Evolutionary conservation across 2,113 vertebrate genomes (phyloP).

Genomic region (Psittacula cyanocephala): DNA sequence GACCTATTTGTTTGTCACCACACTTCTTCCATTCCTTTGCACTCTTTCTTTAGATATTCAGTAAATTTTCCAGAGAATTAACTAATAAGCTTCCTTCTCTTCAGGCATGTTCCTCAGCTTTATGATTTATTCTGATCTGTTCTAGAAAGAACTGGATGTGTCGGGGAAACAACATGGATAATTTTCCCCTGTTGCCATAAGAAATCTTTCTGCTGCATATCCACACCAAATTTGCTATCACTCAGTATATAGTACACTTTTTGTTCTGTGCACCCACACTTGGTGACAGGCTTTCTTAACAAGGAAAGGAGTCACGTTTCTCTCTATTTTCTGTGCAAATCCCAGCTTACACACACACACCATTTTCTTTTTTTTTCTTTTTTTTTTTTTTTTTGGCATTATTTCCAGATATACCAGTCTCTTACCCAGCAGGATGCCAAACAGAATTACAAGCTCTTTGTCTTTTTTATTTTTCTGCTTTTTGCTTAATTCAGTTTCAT

Average conservation of each 20-base stretch:
- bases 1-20: not conserved
- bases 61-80: not conserved
- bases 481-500: not conserved
- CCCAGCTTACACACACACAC: rapidly evolving
- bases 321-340: not conserved
- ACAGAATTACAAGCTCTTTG: not conserved
- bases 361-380: not conserved
- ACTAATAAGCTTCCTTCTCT: not conserved
- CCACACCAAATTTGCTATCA: not conserved
- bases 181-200: not conserved
- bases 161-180: not conserved
- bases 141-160: not conserved
- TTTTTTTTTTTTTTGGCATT: not conserved
- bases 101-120: not conserved
- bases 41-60: not conserved
- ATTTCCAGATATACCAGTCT: not conserved
- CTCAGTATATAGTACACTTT: rapidly evolving
- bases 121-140: not conserved
- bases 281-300: not conserved
- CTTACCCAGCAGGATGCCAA: not conserved
- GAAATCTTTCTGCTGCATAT: not conserved
- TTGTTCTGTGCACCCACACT: not conserved
- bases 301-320: not conserved
- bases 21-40: not conserved
- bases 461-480: not conserved